Evolutionary conservation across 2,888 invertebrate genomes (phyloP), one percentile per base, ranked within the genome.

Genomic region (Neoaliturus tenellus): DNA sequence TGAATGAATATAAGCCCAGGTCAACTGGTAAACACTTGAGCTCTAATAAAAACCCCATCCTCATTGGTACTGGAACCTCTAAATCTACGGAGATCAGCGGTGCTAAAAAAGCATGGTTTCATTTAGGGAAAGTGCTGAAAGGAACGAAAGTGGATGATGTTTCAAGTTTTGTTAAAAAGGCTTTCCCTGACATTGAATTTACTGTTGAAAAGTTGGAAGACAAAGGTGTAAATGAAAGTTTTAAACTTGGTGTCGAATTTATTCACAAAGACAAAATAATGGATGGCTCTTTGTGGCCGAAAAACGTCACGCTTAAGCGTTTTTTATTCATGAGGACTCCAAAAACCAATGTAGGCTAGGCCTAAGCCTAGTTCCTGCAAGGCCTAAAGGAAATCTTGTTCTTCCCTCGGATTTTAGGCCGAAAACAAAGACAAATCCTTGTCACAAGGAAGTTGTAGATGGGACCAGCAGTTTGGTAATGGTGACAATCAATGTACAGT

Each of bases 161-260:
- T 1, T 10, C 1, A 88, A 93, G 93, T 89, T 95, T 55, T 80
- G 35, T 80, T 23, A 33, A 2, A 10, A 28, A 58, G 23, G 33
- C 80, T 33, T 80, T 80, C 33, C 80, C 80, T 5, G 14, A 80
- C 20, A 14, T 55, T 55, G 25, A 39, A 10, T 55, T 80, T 20
- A 55, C 25, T 58, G 80, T 80, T 0, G 80, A 80, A 80, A 80
- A 80, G 8, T 51, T 80, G 0, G 80, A 80, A n/a, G 51, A 55
- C 12, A 80, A 44, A 80, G 58, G 80, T 33, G 28, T 35, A 3
- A 58, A 80, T 31, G 55, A 35, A 12, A 80, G 80, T 44, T 80
- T 80, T n/a, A 80, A 80, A 58, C 80, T 80, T 55, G 80, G 80
- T 8, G 80, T 80, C n/a, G 80, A 80, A 6, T 80, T 80, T 31